Base-by-base conservation (phyloP, 2,888 invertebrate species). In the Fissipunctia ypsillon region DNA sequence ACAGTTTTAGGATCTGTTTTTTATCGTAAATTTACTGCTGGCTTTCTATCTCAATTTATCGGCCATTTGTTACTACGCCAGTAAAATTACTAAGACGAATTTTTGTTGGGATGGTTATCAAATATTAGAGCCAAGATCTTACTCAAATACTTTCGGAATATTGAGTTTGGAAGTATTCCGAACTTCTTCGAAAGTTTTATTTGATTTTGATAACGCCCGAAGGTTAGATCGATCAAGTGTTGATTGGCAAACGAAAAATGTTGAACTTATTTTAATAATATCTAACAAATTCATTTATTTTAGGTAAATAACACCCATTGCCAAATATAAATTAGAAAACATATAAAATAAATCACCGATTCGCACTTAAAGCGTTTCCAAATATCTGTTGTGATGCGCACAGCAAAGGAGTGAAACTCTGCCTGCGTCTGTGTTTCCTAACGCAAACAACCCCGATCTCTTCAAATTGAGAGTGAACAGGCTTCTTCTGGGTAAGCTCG, bases 11-110 rank as follows among this genome's bases (percentile, higher is more conserved):
- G 73, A 73, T 81, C 81, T 78, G 67, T 83, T 84, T 84, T 82
- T 85, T 84, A 84, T 86, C 52, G 83, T 69, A 61, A 73, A 74
- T 86, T 86, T 83, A 86, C 70, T 68, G 83, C 76, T 71, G 35
- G 65, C 56, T 73, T 72, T 78, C 68, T 86, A 83, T 84, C 78
- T 76, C 56, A 57, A 63, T 86, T 84, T 86, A 86, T 75, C 78
- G 76, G 52, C 79, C 75, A 69, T 72, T 83, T 83, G 83, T 80
- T 85, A 73, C 81, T 61, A 31, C 61, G 35, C 61, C 63, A 73
- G 77, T 80, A 79, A 81, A 84, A 83, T 77, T 75, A 78, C 83
- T 73, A 67, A 73, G 70, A 81, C 61, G 43, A 70, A 69, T 73
- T 81, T 83, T 83, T 81, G 73, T 78, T 60, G 73, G n/a, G 16